A percentile compares a stretch with the other conserved stretches of the same genome.
These are phyloP conservation scores for Rhyzopertha dominica DNA, from an alignment of 1,140 invertebrate genomes.

Conservation along the genomic window DNA sequence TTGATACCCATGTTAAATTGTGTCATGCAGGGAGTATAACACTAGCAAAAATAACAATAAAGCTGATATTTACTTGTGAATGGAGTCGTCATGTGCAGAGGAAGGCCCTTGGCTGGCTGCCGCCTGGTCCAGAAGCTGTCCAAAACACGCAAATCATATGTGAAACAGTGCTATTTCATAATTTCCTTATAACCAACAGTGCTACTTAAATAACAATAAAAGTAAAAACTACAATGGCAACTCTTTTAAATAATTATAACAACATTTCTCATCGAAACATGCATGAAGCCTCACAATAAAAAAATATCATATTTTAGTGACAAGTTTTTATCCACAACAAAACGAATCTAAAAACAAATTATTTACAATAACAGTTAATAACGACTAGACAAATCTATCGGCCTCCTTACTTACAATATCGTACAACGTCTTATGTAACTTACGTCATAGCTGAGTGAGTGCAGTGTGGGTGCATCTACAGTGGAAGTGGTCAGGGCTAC, in stretches of 20 bases:
- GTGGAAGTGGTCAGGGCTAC: slow-evolving; percentile 25
- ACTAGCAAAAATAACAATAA: slow-evolving; percentile 42
- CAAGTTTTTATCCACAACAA: slow-evolving; percentile 3
- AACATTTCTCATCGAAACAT: slow-evolving; percentile 7
- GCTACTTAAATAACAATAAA: slow-evolving; percentile 22
- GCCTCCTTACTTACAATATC: slow-evolving; percentile 39
- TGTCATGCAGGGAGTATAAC: too few relatives aligned
- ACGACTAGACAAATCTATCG: slow-evolving; percentile 27
- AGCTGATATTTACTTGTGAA: slow-evolving; percentile 56
- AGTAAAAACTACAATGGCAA: slow-evolving; percentile 12
- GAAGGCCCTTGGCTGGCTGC: slow-evolving; percentile 38
- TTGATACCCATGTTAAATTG: too few relatives aligned
- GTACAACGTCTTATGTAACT: slow-evolving; percentile 43
- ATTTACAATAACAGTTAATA: slow-evolving; percentile 9
- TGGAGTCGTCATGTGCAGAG: slow-evolving; percentile 44
- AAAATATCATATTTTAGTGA: too few relatives aligned
- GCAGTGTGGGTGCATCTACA: slow-evolving; percentile 41
- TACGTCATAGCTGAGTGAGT: slow-evolving; percentile 50
- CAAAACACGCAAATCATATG: slow-evolving; percentile 48
- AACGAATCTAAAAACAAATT: background rate
- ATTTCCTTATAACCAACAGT: slow-evolving; percentile 29
- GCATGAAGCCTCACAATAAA: slow-evolving; percentile 15
- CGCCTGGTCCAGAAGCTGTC: slow-evolving; percentile 59
- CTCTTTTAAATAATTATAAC: slow-evolving; percentile 11
- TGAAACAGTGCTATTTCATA: slow-evolving; percentile 42